Conservation (phyloP, 2,113 vertebrate species). For the Amazona guildingii region DNA sequence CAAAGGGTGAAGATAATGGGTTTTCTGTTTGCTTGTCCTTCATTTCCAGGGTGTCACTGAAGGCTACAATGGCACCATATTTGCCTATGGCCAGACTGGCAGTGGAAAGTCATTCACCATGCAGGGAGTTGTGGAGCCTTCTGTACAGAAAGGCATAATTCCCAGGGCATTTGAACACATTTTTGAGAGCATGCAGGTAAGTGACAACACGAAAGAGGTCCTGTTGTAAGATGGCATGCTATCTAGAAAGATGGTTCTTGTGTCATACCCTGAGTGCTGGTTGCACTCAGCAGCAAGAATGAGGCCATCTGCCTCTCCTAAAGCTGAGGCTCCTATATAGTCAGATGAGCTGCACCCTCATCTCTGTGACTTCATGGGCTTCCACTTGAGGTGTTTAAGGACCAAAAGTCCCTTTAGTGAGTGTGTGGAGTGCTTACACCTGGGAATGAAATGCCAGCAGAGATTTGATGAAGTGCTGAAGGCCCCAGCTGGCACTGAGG, state of each 20-base stretch:
- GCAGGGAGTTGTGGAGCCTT: constrained; percentile 81
- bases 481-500: neutral
- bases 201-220: neutral
- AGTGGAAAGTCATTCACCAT: constrained; percentile 93
- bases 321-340: accelerated
- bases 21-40: neutral
- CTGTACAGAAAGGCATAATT: constrained; percentile 82
- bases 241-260: neutral
- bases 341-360: neutral
- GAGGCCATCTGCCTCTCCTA: neutral
- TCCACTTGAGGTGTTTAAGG: neutral
- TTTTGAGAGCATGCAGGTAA: constrained; percentile 91
- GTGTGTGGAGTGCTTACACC: neutral
- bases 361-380: neutral
- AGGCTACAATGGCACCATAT: constrained; percentile 92
- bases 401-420: accelerated
- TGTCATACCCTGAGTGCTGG: accelerated
- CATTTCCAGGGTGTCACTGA: constrained; percentile 83
- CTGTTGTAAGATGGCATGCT: neutral
- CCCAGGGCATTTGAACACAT: constrained; percentile 88
- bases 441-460: neutral
- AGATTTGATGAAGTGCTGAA: neutral
- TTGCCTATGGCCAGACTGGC: constrained; percentile 90
- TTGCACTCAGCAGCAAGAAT: accelerated
- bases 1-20: neutral